Evolutionary conservation across 2,113 vertebrate genomes (phyloP).

Genomic region (Dipodomys spectabilis): DNA sequence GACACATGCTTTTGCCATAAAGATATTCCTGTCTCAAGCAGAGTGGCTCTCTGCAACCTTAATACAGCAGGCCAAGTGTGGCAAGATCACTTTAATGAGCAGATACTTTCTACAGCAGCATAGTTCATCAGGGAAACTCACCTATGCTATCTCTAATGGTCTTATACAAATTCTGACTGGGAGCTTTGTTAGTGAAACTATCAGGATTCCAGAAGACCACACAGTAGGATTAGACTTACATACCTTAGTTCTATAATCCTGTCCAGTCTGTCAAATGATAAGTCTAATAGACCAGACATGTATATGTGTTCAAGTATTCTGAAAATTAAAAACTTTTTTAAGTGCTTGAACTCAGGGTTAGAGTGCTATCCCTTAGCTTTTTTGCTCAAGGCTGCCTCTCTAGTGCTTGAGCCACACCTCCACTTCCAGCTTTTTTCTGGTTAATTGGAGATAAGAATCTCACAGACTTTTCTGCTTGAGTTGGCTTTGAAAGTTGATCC

Average conservation of each 20-base stretch:
- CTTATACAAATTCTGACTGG: background rate
- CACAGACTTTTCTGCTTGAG: no score
- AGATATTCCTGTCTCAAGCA: background rate
- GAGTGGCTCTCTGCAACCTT: background rate
- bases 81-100: background rate
- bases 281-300: background rate
- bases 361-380: no score
- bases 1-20: background rate
- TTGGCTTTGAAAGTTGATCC: no score
- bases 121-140: background rate
- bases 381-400: no score
- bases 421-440: no score
- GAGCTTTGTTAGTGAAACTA: background rate
- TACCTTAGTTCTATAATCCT: background rate
- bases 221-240: background rate
- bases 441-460: no score
- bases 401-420: no score
- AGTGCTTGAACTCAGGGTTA: no score
- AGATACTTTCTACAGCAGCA: background rate
- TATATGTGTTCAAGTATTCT: slow-evolving; percentile 14
- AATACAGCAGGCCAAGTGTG: background rate
- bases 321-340: background rate
- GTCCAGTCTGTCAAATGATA: no score
- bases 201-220: background rate
- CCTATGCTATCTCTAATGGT: background rate